Evolutionary conservation across 37 sponge, comb jelly and placozoan species (phyloP), one percentile per base, ranked within the genome.

Genomic region (Eunapius fragilis): DNA sequence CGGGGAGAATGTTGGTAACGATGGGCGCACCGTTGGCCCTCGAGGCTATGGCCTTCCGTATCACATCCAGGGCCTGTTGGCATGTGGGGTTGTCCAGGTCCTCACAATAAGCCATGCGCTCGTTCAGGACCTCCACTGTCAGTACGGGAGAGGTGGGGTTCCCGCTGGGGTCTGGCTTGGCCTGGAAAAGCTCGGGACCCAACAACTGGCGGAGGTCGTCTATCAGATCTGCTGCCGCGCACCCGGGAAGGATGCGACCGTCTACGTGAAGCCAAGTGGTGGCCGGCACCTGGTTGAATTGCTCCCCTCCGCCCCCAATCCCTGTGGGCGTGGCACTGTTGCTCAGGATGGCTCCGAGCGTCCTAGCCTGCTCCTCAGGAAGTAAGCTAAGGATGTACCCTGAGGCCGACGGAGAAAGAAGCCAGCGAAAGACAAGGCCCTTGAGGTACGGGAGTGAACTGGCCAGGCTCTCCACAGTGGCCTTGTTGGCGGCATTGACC

Each of bases 241-340:
- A 82, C 3, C 90, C 96, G 23, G 96, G 96, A 23, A 96, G 91
- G 24, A 89, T 69, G 13, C 96, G 85, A 24, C 85, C 70, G 58
- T 96, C 88, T 0, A 96, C 76, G 12, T 68, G 86, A 14, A 96
- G 76, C 67, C 75, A 90, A 24, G 91, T 89, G 2, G 70, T 71
- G 67, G 93, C 70, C 0, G 96, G 93, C 25, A 96, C 93, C 87
- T 96, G 96, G 50, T 96, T 96, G 32, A 37, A 67, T 36, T 88
- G 81, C 25, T 88, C 89, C 14, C 82, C 91, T n/a, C n/a, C n/a
- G 13, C 83, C 86, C 22, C 75, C 76, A 7, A 96, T 84, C 3
- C 87, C 80, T 4, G 88, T 88, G 22, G 93, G 93, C 32, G 74
- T 91, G 68, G 96, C 93, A 36, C 86, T 90, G 83, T 96, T 96